Base-by-base conservation (phyloP, 2,888 invertebrate species). In the Phalera bucephala region DNA sequence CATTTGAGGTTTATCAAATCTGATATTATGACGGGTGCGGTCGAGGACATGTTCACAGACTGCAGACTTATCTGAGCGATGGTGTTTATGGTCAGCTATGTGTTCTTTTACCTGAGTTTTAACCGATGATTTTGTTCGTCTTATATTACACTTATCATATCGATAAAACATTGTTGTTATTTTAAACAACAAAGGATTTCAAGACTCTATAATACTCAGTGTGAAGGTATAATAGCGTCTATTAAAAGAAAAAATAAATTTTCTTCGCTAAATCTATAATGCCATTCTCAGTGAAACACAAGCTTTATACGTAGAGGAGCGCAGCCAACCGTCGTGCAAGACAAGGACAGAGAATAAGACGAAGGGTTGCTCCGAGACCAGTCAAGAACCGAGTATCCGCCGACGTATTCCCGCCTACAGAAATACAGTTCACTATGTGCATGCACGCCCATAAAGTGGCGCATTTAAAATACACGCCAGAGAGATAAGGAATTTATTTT, bases 271-370 rank as follows among this genome's bases (percentile, higher is more conserved):
- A 40, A 42, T 47, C 40, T 26, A 12, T 27, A 40, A 35, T 48
- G 37, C 35, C 38, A 34, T 21, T 43, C 28, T 21, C 7, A 52
- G 46, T 74, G 71, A 65, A 63, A 31, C 35, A 49, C 66, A 26
- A 47, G 14, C 67, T 54, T 72, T 61, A 54, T 6, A 40, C 48
- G 64, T 79, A 89, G 89, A 88, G 83, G 72, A 87, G 87, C 62
- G 72, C 80, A 80, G 83, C 76, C 85, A 78, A 81, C 79, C 79
- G 85, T 84, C 86, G 89, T 74, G 88, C 70, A 89, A 89, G 90
- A 90, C 86, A 86, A 81, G 88, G 90, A 90, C 71, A 74, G 88
- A 81, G 86, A 87, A 89, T 86, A 90, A 90, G 90, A 90, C 90
- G 90, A 90, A 90, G 90, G 90, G 90, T 90, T 90, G 90, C 87